These are phyloP conservation scores for Drosophila lacteicornis DNA, from an alignment of 1,140 invertebrate genomes.

Conservation along the genomic window DNA sequence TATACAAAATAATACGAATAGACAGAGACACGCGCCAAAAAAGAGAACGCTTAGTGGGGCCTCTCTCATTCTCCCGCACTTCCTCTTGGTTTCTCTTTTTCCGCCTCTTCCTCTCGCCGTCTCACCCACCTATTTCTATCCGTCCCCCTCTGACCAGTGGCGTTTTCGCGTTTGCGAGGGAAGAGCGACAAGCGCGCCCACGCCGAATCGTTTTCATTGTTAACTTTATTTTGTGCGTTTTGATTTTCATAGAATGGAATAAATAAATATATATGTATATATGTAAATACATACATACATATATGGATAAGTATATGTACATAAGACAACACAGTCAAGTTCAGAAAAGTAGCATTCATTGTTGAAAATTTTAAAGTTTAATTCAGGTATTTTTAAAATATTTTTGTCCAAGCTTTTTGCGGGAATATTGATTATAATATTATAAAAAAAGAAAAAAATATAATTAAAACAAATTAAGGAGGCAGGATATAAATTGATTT, in stretches of 20 bases:
- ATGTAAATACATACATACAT: constrained; percentile 3
- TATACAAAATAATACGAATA: constrained; percentile 4
- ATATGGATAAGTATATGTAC: constrained; percentile 3
- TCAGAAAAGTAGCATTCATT: background rate
- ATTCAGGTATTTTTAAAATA: too few species aligned
- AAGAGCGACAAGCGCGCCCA: constrained; percentile 34
- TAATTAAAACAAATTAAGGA: too few species aligned
- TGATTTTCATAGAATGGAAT: constrained; percentile 45
- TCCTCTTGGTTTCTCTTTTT: constrained; percentile 7
- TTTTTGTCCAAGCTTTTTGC: too few species aligned
- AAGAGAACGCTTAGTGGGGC: constrained; percentile 29
- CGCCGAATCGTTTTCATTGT: constrained; percentile 50
- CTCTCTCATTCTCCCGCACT: constrained; percentile 30
- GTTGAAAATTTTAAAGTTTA: too few species aligned
- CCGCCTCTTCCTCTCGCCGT: constrained; percentile 4
- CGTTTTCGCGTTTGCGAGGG: constrained; percentile 11
- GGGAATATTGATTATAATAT: too few species aligned
- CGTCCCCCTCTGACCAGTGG: constrained; percentile 19
- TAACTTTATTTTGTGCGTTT: constrained; percentile 55
- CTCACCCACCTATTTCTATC: background rate
- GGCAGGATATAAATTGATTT: too few species aligned
- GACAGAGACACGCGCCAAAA: constrained; percentile 32
- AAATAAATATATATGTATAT: background rate
- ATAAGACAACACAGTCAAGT: constrained; percentile 1
- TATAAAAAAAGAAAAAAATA: too few species aligned